Conservation (phyloP, 1,140 invertebrate genomes). For the Rhopalosiphum padi region DNA sequence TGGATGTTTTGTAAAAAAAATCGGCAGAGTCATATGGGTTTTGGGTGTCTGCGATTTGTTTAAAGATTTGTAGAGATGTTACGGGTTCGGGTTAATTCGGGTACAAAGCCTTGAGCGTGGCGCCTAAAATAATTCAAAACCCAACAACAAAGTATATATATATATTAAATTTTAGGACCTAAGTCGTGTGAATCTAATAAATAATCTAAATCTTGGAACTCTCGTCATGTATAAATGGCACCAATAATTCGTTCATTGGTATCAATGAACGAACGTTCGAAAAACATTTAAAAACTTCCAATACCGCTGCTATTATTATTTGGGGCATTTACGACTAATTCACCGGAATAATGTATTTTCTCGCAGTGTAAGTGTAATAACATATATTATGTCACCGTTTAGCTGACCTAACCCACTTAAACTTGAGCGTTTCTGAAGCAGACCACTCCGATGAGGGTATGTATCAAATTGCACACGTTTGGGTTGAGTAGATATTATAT, state of each 20-base stretch:
- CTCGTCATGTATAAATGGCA: not conserved
- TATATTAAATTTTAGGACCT: not conserved
- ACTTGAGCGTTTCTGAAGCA: not conserved
- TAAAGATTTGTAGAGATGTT: not conserved
- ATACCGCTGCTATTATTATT: not conserved
- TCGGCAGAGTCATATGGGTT: not conserved
- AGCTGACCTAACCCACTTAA: not conserved
- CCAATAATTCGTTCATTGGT: too few relatives aligned
- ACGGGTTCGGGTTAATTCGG: not conserved
- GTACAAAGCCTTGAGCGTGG: not conserved
- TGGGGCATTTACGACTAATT: not conserved
- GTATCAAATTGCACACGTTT: not conserved
- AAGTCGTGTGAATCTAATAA: too few relatives aligned
- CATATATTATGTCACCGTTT: not conserved
- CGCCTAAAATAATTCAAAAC: not conserved
- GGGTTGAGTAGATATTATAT: not conserved
- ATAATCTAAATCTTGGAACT: not conserved
- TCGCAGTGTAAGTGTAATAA: not conserved
- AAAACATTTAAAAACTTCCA: not conserved
- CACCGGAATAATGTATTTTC: not conserved
- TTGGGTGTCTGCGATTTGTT: not conserved
- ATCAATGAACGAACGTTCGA: not conserved
- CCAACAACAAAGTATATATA: not conserved
- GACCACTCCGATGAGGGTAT: not conserved
- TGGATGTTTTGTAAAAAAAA: not conserved